Evolutionary conservation across 2,113 vertebrate genomes (phyloP).

Genomic region (Ophthalmolycus amberensis): DNA sequence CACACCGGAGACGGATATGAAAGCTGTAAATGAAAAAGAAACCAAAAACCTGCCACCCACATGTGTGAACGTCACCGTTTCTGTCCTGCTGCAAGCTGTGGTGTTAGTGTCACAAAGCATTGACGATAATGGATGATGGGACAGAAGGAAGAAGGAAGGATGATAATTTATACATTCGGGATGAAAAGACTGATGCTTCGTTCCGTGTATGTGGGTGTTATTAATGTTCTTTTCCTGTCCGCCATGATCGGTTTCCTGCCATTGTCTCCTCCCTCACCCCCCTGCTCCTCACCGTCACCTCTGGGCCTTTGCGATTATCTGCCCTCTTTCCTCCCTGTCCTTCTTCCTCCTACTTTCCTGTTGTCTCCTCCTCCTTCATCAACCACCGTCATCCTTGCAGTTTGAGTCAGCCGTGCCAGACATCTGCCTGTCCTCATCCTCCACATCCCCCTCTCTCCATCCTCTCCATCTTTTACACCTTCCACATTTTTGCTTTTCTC

Average conservation of each 20-base stretch:
- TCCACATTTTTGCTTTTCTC: neutral
- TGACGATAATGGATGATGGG: conserved; percentile 47
- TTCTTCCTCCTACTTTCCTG: conserved; percentile 6
- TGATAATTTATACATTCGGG: conserved; percentile 60
- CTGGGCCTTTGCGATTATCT: conserved; percentile 13
- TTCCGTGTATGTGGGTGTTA: conserved; percentile 36
- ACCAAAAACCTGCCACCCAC: conserved; percentile 19
- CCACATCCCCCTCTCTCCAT: neutral
- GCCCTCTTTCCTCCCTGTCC: neutral
- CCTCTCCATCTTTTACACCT: neutral
- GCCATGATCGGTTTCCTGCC: neutral
- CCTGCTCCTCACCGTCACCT: conserved; percentile 22
- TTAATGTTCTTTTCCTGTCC: conserved; percentile 43
- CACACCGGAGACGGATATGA: neutral
- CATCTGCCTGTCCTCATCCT: neutral
- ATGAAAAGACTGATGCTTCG: conserved; percentile 31
- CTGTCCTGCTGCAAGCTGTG: conserved; percentile 38
- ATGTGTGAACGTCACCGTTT: conserved; percentile 40
- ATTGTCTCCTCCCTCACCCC: conserved; percentile 16
- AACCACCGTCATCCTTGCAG: neutral
- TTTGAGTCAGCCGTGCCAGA: neutral
- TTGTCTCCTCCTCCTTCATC: neutral
- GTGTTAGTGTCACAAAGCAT: conserved; percentile 3
- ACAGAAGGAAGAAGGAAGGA: conserved; percentile 31
- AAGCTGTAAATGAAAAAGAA: conserved; percentile 9